phyloP scores from a whole-genome alignment of 2,888 invertebrate genomes.

The Polia nebulosa region DNA sequence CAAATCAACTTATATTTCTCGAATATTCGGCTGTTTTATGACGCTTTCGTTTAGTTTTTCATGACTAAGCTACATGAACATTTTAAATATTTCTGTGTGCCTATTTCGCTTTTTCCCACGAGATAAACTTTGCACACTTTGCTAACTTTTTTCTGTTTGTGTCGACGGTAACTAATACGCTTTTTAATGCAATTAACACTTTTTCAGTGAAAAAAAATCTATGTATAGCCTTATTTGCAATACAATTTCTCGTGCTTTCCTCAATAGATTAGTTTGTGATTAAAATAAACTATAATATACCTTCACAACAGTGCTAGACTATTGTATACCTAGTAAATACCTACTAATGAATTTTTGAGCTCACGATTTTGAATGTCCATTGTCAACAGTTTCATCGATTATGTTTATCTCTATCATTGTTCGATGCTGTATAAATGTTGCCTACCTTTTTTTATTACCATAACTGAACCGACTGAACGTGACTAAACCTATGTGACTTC shows the following conservation, averaged over 20 bases:
- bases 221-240: not conserved
- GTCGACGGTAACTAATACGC: conserved; percentile 19
- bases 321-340: no score
- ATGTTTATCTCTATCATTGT: no score
- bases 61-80: conserved; percentile 1
- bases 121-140: conserved; percentile 16
- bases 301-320: no score
- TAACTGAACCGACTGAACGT: no score
- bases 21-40: conserved; percentile 6
- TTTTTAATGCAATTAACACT: conserved; percentile 19
- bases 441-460: no score
- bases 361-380: no score
- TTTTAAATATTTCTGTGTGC: not conserved
- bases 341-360: no score
- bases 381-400: no score
- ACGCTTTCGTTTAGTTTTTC: conserved; percentile 1
- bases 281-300: not conserved
- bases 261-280: not conserved
- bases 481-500: no score
- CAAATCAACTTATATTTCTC: conserved; percentile 14
- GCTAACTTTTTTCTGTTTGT: conserved; percentile 10
- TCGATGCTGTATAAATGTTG: no score
- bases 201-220: not conserved
- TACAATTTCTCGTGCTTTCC: not conserved
- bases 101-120: conserved; percentile 20